Conservation (phyloP, 2,888 invertebrate species). For the Nomada goodeniana region DNA sequence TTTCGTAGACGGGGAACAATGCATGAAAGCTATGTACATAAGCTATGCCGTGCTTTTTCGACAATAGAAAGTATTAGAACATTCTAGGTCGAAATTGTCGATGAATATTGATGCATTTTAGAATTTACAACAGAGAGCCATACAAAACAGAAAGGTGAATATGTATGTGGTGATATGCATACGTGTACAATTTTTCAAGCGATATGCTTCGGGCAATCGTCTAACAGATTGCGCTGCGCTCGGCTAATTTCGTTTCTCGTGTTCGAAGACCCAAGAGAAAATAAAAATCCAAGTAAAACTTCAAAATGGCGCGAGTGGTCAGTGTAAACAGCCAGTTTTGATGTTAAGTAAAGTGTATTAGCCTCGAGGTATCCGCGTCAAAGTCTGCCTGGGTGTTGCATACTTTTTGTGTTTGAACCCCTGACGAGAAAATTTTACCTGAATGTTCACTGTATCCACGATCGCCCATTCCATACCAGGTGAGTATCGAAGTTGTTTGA, state of each 20-base stretch:
- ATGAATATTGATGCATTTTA: neutral
- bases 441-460: conserved; percentile 84
- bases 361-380: conserved; percentile 46
- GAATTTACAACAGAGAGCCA: neutral
- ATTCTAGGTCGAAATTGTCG: neutral
- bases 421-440: conserved; percentile 75
- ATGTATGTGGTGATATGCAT: neutral
- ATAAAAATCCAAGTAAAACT: conserved; percentile 77
- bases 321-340: conserved; percentile 82
- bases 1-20: neutral
- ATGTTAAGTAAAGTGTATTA: conserved; percentile 66
- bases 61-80: neutral
- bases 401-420: conserved; percentile 69
- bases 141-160: neutral
- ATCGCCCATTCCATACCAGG: conserved; percentile 84
- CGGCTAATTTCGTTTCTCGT: conserved; percentile 44
- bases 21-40: neutral
- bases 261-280: conserved; percentile 62
- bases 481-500: conserved; percentile 70
- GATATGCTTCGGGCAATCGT: conserved; percentile 6
- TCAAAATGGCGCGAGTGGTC: conserved; percentile 82
- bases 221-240: conserved; percentile 41
- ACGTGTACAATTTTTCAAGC: neutral
- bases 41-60: neutral
- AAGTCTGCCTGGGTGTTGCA: conserved; percentile 35